These are phyloP conservation scores for Ctenopoma kingsleyae DNA, from an alignment of 2,797 vertebrate species.

Conservation along the genomic window DNA sequence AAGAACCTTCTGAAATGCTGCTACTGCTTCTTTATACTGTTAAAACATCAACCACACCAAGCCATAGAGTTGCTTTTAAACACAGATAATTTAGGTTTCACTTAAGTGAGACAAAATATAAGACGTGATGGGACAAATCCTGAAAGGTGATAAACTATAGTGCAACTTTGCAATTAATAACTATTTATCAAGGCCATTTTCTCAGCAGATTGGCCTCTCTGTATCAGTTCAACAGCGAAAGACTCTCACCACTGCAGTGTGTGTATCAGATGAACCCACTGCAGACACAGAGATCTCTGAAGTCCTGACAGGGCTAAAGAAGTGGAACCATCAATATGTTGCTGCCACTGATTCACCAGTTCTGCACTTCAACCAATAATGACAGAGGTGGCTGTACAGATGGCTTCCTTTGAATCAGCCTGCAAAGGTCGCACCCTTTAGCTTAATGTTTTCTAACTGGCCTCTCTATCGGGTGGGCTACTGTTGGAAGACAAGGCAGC, in stretches of 20 bases:
- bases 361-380: constrained; percentile 32
- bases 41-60: constrained; percentile 7
- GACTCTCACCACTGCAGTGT: constrained; percentile 29
- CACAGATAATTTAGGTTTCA: background rate
- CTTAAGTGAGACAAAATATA: background rate
- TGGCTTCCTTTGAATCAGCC: constrained; percentile 50
- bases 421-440: constrained; percentile 11
- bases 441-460: constrained; percentile 29
- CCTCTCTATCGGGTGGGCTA: constrained; percentile 14
- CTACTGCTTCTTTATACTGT: background rate
- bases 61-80: background rate
- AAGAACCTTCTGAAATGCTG: background rate
- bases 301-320: constrained; percentile 51
- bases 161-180: background rate
- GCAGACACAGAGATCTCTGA: constrained; percentile 41
- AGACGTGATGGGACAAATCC: background rate
- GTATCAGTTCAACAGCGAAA: constrained; percentile 13
- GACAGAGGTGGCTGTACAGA: constrained; percentile 15
- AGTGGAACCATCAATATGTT: constrained; percentile 41
- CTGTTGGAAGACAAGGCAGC: constrained; percentile 25
- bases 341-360: constrained; percentile 43
- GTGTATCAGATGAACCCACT: constrained; percentile 39
- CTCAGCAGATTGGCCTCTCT: constrained; percentile 10
- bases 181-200: background rate
- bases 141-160: background rate